A percentile compares a stretch with the other conserved stretches of the same genome.
phyloP scores from a whole-genome alignment of 2,113 vertebrate species.

The Dasyornis broadbenti region DNA sequence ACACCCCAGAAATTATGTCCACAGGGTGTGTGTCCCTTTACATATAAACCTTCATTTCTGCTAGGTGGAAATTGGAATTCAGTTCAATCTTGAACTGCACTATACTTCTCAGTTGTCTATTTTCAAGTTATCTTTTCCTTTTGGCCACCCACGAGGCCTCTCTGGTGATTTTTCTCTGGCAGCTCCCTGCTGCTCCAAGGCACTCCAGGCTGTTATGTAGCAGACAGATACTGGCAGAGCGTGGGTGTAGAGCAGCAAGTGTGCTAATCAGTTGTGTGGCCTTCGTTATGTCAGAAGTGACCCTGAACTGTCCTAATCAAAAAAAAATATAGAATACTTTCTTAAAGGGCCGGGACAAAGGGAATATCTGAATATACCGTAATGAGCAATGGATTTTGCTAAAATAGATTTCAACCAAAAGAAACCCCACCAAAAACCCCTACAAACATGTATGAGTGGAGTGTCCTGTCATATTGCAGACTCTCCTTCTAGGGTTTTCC shows the following conservation, averaged over 20 bases:
- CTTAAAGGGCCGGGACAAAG: background rate
- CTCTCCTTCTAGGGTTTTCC: background rate
- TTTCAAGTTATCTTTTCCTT: conserved; percentile 20
- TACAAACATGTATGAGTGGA: rapidly evolving
- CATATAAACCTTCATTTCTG: background rate
- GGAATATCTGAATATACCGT: background rate
- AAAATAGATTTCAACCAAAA: background rate
- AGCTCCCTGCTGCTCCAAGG: background rate
- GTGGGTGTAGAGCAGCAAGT: background rate
- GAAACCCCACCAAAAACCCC: background rate
- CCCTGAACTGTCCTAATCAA: background rate
- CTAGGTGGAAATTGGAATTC: background rate
- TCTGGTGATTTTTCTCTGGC: background rate
- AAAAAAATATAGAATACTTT: background rate
- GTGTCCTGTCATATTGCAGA: background rate
- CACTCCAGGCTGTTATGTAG: background rate
- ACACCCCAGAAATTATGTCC: background rate
- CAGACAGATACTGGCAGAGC: background rate
- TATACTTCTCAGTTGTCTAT: background rate
- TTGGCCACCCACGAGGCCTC: background rate
- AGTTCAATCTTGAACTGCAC: background rate
- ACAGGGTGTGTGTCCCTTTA: background rate
- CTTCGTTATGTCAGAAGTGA: background rate
- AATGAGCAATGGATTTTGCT: background rate
- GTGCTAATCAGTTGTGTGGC: background rate